Conservation (phyloP, 2,888 invertebrate genomes). For the Oxytorus armatus region DNA sequence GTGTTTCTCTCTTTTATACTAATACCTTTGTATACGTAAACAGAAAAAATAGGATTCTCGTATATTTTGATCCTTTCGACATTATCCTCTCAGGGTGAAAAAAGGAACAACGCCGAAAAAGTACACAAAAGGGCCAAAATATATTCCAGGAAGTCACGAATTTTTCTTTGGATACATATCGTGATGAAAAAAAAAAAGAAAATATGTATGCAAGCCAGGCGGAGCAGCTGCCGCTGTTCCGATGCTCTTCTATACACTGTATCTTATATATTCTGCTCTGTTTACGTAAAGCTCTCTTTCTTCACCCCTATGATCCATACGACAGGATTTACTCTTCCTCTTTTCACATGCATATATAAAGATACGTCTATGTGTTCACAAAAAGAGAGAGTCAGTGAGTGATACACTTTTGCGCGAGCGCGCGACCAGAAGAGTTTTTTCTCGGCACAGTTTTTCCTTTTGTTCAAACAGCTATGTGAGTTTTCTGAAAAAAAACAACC, state of each 20-base stretch:
- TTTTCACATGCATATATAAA: slow-evolving; percentile 26
- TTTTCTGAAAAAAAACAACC: slow-evolving; percentile 36
- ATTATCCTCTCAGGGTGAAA: not conserved
- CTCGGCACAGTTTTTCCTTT: slow-evolving; percentile 46
- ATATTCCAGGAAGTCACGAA: not conserved
- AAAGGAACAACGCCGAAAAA: not conserved
- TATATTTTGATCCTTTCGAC: slow-evolving; percentile 8
- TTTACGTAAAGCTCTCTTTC: slow-evolving; percentile 52
- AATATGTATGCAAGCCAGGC: not conserved
- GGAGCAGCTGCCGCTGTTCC: slow-evolving; percentile 3
- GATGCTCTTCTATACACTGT: slow-evolving; percentile 2
- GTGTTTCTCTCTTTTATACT: not conserved
- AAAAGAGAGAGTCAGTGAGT: slow-evolving; percentile 26
- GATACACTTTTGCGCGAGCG: slow-evolving; percentile 23
- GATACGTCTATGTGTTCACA: not conserved
- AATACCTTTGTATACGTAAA: not conserved
- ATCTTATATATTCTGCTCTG: slow-evolving; percentile 39
- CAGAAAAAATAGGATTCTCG: not conserved
- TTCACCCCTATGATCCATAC: slow-evolving; percentile 44
- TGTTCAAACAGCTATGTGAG: slow-evolving; percentile 5
- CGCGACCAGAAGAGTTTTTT: slow-evolving; percentile 46
- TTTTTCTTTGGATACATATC: slow-evolving; percentile 7
- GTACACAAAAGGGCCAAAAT: slow-evolving; percentile 1
- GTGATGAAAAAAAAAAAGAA: not conserved
- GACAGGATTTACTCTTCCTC: slow-evolving; percentile 41